These are phyloP conservation scores for Acyrthosiphon pisum DNA, from an alignment of 1,140 invertebrate species.

Conservation along the genomic window DNA sequence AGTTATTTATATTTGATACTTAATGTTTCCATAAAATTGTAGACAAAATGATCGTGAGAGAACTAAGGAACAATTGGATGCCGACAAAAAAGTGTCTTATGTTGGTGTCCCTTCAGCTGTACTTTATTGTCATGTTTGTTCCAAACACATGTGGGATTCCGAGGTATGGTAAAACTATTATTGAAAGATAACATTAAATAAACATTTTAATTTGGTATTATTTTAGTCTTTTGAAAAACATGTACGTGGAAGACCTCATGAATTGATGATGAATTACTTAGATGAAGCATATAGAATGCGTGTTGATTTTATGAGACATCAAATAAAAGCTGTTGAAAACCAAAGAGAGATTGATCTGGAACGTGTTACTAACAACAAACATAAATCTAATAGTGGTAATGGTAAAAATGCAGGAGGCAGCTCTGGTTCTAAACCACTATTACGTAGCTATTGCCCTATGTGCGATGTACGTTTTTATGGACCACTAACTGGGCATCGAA, in stretches of 20 bases:
- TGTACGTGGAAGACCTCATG: slow-evolving; percentile 60
- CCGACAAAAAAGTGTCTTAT: slow-evolving; percentile 41
- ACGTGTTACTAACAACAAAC: slow-evolving; percentile 43
- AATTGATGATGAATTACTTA: slow-evolving; percentile 60
- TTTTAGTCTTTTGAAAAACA: slow-evolving; percentile 62
- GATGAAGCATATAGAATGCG: slow-evolving; percentile 60
- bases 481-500: slow-evolving; percentile 78
- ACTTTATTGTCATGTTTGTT: slow-evolving; percentile 76
- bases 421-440: slow-evolving; percentile 33
- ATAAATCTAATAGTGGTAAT: slow-evolving; percentile 20
- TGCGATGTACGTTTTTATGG: slow-evolving; percentile 81
- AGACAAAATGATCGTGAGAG: slow-evolving; percentile 46
- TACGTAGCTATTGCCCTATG: slow-evolving; percentile 78
- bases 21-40: neutral
- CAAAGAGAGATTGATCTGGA: slow-evolving; percentile 57
- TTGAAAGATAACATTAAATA: neutral
- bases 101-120: slow-evolving; percentile 70
- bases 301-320: slow-evolving; percentile 60
- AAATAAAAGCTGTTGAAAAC: slow-evolving; percentile 59
- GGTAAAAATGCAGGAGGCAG: neutral
- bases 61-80: slow-evolving; percentile 50
- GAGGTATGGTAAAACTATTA: slow-evolving; percentile 62
- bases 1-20: neutral
- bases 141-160: slow-evolving; percentile 84
- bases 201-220: neutral